Evolutionary conservation across 2,888 invertebrate genomes (phyloP).

Genomic region (Glomeris marginata): DNA sequence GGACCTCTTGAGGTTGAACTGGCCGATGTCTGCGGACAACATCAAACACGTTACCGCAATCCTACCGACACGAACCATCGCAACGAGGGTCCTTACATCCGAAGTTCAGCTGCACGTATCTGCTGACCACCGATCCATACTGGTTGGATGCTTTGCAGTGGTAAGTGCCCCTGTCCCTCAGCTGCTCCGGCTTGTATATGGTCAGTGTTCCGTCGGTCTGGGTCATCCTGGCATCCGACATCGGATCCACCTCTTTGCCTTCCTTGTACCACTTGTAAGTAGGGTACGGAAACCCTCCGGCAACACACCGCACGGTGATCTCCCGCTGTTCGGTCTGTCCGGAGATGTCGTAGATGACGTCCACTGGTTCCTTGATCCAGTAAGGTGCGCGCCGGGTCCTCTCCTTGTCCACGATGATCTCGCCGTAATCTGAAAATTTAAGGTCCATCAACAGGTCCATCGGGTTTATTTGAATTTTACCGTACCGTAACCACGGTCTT

Average conservation of each 20-base stretch:
- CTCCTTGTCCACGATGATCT: constrained; percentile 62
- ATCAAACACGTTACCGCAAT: too few species aligned
- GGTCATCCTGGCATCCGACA: constrained; percentile 57
- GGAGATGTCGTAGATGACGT: constrained; percentile 67
- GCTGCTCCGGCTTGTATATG: constrained; percentile 66
- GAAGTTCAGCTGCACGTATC: constrained; percentile 72
- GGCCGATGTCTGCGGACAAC: constrained; percentile 43
- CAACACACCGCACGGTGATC: constrained; percentile 46
- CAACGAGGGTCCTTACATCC: too few species aligned
- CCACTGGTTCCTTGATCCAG: constrained; percentile 68
- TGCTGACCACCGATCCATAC: constrained; percentile 75
- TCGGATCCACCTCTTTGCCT: constrained; percentile 60
- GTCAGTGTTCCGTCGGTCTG: constrained; percentile 82
- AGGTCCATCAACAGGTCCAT: constrained; percentile 23
- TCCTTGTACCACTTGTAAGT: constrained; percentile 81
- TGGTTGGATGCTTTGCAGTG: constrained; percentile 83
- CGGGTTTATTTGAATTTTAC: not conserved
- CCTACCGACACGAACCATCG: too few species aligned
- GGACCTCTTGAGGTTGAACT: constrained; percentile 75
- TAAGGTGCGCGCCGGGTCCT: constrained; percentile 75
- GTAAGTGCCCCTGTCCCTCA: constrained; percentile 68
- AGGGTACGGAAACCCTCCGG: constrained; percentile 67
- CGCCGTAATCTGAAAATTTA: constrained; percentile 75
- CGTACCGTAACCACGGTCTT: constrained; percentile 16
- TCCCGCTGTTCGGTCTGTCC: constrained; percentile 52